Evolutionary conservation across 2,113 vertebrate genomes (phyloP).

Genomic region (Ursus arctos): DNA sequence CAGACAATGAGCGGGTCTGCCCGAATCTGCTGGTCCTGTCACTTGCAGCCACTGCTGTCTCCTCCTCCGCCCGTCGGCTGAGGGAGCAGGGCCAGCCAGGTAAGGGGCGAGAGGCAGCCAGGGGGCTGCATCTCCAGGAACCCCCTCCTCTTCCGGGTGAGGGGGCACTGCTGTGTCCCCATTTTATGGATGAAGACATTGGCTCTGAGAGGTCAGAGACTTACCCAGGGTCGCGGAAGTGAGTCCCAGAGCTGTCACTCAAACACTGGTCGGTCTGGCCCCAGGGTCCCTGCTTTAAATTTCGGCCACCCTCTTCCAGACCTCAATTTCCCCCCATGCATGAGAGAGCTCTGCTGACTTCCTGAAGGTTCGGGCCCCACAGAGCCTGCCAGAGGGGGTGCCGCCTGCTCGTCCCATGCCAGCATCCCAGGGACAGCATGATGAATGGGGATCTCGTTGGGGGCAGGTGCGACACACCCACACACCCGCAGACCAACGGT

Average conservation of each 20-base stretch:
- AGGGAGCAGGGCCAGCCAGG: too few species aligned
- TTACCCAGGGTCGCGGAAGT: neutral
- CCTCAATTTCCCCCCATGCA: slow-evolving; percentile 26
- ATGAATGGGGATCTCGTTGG: slow-evolving; percentile 25
- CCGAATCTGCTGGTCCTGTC: neutral
- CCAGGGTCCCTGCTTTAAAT: neutral
- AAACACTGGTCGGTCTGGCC: neutral
- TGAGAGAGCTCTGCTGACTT: neutral
- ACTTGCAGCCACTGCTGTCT: neutral
- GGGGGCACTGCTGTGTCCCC: neutral
- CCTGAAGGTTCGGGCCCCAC: neutral
- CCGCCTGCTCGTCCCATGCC: neutral
- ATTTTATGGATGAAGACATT: neutral
- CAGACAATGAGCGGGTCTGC: slow-evolving; percentile 15
- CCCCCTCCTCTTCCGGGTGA: neutral
- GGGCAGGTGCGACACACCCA: neutral
- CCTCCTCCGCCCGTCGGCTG: neutral
- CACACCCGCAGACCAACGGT: neutral
- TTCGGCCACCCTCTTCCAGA: neutral
- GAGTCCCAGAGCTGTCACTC: neutral
- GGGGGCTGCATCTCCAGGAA: neutral
- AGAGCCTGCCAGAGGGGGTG: neutral
- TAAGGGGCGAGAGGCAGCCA: accelerated
- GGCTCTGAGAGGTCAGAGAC: neutral
- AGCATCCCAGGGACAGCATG: neutral